phyloP scores from a whole-genome alignment of 2,888 invertebrate species.

The Caradrina kadenii region DNA sequence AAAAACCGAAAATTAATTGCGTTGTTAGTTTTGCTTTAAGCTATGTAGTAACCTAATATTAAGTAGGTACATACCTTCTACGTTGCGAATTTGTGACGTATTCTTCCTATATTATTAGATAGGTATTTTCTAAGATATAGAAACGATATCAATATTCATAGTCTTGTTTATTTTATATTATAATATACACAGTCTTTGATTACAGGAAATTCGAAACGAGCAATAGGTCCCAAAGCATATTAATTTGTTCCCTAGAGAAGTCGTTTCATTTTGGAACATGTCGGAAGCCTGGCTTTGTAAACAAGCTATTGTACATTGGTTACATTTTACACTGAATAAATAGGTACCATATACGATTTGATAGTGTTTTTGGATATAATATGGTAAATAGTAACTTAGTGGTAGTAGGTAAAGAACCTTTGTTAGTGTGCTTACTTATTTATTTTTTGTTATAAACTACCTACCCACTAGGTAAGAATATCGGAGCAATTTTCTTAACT shows the following conservation, averaged over 20 bases:
- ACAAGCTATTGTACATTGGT: conserved; percentile 52
- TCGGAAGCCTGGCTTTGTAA: conserved; percentile 28
- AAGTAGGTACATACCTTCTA: no score
- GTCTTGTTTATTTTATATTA: conserved; percentile 38
- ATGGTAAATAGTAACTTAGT: no score
- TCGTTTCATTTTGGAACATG: conserved; percentile 51
- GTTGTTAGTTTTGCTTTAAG: background rate
- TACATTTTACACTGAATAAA: conserved; percentile 46
- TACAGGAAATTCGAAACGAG: conserved; percentile 50
- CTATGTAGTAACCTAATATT: no score
- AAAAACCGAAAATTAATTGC: conserved; percentile 7
- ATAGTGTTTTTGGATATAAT: conserved; percentile 7
- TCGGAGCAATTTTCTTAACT: no score
- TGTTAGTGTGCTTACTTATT: no score
- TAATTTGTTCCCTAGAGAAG: conserved; percentile 56
- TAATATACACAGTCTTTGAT: conserved; percentile 48
- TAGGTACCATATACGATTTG: conserved; percentile 2
- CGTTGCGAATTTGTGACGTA: background rate
- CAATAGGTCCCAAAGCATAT: conserved; percentile 68
- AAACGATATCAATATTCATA: conserved; percentile 35
- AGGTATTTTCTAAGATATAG: background rate
- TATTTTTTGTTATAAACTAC: no score
- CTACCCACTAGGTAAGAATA: no score
- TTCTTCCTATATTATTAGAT: conserved; percentile 10
- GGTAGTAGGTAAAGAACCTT: no score